Evolutionary conservation across 1,140 invertebrate genomes (phyloP).

Genomic region (Drosophila sproati): DNA sequence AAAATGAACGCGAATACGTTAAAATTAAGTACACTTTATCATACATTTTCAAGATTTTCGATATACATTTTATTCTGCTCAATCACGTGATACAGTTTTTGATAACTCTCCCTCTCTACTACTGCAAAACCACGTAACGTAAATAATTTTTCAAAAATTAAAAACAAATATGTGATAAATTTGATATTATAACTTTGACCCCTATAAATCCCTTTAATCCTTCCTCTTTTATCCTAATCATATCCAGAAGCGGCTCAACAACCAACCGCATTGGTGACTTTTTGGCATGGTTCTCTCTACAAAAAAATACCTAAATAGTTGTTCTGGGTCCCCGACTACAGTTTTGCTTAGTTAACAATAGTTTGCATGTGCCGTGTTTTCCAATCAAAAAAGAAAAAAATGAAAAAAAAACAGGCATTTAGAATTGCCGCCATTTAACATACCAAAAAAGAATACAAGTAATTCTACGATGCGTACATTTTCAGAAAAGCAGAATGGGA

Average conservation of each 20-base stretch:
- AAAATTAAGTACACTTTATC: constrained; percentile 28
- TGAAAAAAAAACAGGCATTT: constrained; percentile 45
- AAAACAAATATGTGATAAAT: constrained; percentile 34
- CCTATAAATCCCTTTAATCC: neutral
- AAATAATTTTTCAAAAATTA: constrained; percentile 12
- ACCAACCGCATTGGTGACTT: constrained; percentile 65
- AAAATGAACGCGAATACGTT: constrained; percentile 57
- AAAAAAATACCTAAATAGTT: constrained; percentile 6
- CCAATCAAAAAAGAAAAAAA: constrained; percentile 21
- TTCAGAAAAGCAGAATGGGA: constrained; percentile 47
- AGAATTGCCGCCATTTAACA: constrained; percentile 76
- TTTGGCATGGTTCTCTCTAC: constrained; percentile 38
- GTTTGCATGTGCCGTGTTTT: constrained; percentile 55
- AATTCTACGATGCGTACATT: constrained; percentile 46
- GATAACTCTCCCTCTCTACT: neutral
- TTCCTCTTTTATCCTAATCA: too few species aligned
- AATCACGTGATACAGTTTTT: constrained; percentile 26
- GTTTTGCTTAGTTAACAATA: neutral
- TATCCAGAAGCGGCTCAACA: neutral
- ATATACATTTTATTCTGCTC: neutral
- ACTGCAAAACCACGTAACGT: constrained; percentile 20
- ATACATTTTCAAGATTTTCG: neutral
- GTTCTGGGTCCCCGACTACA: neutral
- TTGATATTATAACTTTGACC: constrained; percentile 12
- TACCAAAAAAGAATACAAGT: constrained; percentile 74